Conservation (phyloP, 2,113 vertebrate species). For the Plestiodon gilberti region DNA sequence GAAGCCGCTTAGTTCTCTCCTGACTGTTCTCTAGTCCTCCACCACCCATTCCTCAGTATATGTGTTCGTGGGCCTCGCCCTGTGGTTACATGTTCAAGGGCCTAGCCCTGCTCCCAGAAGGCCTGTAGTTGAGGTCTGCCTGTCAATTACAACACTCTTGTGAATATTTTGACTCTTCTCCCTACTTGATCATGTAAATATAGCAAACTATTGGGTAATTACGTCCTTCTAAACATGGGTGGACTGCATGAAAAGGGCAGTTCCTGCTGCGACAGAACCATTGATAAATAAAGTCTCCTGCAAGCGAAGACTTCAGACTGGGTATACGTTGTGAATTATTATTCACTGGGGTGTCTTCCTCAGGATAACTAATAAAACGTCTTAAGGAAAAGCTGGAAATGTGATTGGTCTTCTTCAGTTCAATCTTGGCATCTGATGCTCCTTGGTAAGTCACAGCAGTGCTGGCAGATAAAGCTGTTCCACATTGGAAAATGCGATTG, state of each 20-base stretch:
- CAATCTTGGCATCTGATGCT: constrained; percentile 64
- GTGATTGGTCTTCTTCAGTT: constrained; percentile 58
- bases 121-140: too few relatives aligned
- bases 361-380: constrained; percentile 14
- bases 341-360: constrained; percentile 33
- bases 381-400: constrained; percentile 58
- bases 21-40: too few relatives aligned
- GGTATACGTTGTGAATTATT: constrained; percentile 45
- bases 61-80: too few relatives aligned
- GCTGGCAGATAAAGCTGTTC: constrained; percentile 58
- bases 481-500: constrained; percentile 59
- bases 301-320: constrained; percentile 42
- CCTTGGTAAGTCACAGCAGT: constrained; percentile 67
- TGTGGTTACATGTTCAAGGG: too few relatives aligned
- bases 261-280: constrained; percentile 44
- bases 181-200: constrained; percentile 33
- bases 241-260: constrained; percentile 36
- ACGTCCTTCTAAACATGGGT: constrained; percentile 40
- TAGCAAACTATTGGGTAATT: constrained; percentile 20
- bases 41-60: too few relatives aligned
- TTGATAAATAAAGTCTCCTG: constrained; percentile 51
- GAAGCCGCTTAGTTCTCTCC: too few relatives aligned
- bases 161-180: background rate
- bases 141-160: too few relatives aligned
- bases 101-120: too few relatives aligned